phyloP scores from a whole-genome alignment of 2,113 vertebrate genomes.

The Periophthalmus modestus region DNA sequence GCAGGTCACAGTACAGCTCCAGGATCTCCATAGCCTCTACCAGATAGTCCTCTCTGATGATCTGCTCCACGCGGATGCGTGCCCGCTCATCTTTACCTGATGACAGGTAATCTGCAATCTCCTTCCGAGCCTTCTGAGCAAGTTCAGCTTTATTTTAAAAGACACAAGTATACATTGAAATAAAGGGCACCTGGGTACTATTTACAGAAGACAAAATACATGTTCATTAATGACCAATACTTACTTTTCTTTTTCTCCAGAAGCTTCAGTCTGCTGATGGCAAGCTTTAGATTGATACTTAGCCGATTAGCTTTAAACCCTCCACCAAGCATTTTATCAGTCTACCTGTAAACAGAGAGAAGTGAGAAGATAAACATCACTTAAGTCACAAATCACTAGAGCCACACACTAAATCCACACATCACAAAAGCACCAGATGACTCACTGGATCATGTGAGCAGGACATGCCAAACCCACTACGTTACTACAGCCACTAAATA shows the following conservation, averaged over 20 bases:
- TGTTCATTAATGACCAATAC: conserved; percentile 49
- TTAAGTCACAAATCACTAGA: too few species aligned
- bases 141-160: conserved; percentile 84
- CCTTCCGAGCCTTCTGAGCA: conserved; percentile 95
- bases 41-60: conserved; percentile 97
- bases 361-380: not conserved
- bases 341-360: conserved; percentile 35
- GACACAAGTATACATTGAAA: not conserved
- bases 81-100: conserved; percentile 95
- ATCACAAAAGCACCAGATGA: conserved; percentile 45
- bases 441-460: conserved; percentile 64
- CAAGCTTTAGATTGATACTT: conserved; percentile 92
- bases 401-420: too few species aligned
- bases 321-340: conserved; percentile 85
- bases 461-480: conserved; percentile 13
- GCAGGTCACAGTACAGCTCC: conserved; percentile 94
- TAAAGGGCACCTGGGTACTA: not conserved
- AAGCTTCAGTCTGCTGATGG: conserved; percentile 95
- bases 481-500: not conserved
- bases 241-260: conserved; percentile 99
- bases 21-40: conserved; percentile 99
- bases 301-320: conserved; percentile 95
- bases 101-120: conserved; percentile 97
- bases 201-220: not conserved
- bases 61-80: conserved; percentile 96